Evolutionary conservation across 2,797 vertebrate species (phyloP).

Genomic region (Melanotaenia maccullochi): DNA sequence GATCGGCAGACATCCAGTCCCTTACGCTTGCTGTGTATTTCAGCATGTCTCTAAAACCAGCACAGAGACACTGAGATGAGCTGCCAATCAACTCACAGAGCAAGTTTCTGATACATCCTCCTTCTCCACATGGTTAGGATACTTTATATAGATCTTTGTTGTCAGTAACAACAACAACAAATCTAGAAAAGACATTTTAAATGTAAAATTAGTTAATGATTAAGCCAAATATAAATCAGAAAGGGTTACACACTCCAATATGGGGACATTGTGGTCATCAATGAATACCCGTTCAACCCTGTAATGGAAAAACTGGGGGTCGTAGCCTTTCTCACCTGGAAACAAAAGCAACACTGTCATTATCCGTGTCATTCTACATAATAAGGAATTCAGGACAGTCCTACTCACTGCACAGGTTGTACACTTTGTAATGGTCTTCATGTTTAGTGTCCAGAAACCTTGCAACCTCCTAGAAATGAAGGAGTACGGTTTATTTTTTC

Average conservation of each 20-base stretch:
- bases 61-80: neutral
- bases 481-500: neutral
- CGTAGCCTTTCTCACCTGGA: constrained; percentile 93
- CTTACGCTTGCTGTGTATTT: constrained; percentile 87
- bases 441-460: constrained; percentile 95
- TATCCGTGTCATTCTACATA: neutral
- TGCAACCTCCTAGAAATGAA: constrained; percentile 87
- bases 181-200: neutral
- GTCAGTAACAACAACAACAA: neutral
- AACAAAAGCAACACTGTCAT: neutral
- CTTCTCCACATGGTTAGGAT: neutral
- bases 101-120: neutral
- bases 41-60: constrained; percentile 89
- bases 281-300: constrained; percentile 91
- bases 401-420: constrained; percentile 98
- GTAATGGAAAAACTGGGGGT: constrained; percentile 92
- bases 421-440: constrained; percentile 91
- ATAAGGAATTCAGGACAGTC: neutral
- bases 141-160: neutral
- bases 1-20: constrained; percentile 90
- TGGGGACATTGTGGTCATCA: constrained; percentile 95
- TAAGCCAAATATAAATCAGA: constrained; percentile 3
- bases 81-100: neutral
- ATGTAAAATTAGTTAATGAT: neutral
- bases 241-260: constrained; percentile 85